Conservation (phyloP, 2,113 vertebrate genomes). For the Antigone vipio region DNA sequence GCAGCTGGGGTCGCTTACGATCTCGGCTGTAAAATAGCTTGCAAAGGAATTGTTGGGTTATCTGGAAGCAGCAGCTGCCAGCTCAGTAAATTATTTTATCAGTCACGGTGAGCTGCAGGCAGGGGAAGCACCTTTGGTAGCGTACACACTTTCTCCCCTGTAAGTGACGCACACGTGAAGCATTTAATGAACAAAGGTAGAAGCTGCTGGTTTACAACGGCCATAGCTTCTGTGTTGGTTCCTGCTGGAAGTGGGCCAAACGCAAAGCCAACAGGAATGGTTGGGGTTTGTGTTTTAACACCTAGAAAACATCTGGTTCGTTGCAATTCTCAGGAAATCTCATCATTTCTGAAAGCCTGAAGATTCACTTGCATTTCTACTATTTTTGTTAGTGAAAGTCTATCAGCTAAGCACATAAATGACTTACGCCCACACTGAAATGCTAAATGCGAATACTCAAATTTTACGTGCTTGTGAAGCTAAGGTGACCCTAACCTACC, state of each 20-base stretch:
- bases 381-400: background rate
- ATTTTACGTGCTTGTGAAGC: background rate
- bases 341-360: background rate
- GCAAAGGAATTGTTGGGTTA: conserved; percentile 35
- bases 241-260: background rate
- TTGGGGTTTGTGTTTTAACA: background rate
- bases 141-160: background rate
- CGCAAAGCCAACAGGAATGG: background rate
- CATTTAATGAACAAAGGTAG: background rate
- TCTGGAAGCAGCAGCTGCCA: conserved; percentile 54
- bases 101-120: conserved; percentile 32
- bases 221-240: background rate
- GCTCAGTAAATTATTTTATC: conserved; percentile 59
- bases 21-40: background rate
- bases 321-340: background rate
- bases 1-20: conserved; percentile 10
- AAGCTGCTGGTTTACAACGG: background rate
- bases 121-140: conserved; percentile 5
- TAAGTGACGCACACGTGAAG: background rate
- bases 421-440: background rate
- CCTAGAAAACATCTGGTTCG: background rate
- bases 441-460: background rate
- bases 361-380: background rate
- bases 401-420: background rate
- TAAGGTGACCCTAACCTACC: background rate